Evolutionary conservation across 2,113 vertebrate species (phyloP), one percentile per base, ranked within the genome.

Genomic region (Gallinago undulata): DNA sequence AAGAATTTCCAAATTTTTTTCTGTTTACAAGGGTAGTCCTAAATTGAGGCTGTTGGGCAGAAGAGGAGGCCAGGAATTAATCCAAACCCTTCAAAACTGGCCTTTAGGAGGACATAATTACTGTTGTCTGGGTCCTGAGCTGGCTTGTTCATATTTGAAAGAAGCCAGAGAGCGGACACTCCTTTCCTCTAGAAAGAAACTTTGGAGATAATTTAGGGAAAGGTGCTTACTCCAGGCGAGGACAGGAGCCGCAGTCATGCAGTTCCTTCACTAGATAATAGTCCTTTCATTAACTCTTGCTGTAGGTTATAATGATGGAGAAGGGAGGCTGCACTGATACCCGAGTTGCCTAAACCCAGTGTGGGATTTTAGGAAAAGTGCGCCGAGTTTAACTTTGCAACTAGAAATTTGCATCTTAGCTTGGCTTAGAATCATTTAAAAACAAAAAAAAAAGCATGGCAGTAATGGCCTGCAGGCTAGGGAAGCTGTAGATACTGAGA

Each of bases 401-500:
- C 55, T 83, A 48, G 50, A 57, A 90, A n/a, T 76, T 57, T 19
- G 7, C 45, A 50, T 87, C 28, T 74, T 76, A n/a, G 68, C 73
- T 90, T 93, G 66, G 69, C 70, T 84, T 87, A 55, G 17, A 39
- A 37, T 79, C 23, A 11, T 70, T 76, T 79, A 10, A 55, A 91
- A 87, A 55, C 31, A 82, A 41, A 25, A 25, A 41, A 73, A 77
- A 25, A 25, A 45, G 51, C 41, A 22, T 92, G 66, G 22, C 33
- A 41, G 75, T 22, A 33, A 21, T 87, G 92, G 92, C 93, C 89
- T 94, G 88, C 41, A 9, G 89, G 91, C 93, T 91, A 87, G 84
- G 96, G 87, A 94, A 97, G 97, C 96, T 97, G 96, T 84, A 84
- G 89, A 87, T 90, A n/a, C 92, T 95, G 90, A 96, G 93, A 74